Evolutionary conservation across 2,113 vertebrate genomes (phyloP), one percentile per base, ranked within the genome.

Genomic region (Bungarus multicinctus): DNA sequence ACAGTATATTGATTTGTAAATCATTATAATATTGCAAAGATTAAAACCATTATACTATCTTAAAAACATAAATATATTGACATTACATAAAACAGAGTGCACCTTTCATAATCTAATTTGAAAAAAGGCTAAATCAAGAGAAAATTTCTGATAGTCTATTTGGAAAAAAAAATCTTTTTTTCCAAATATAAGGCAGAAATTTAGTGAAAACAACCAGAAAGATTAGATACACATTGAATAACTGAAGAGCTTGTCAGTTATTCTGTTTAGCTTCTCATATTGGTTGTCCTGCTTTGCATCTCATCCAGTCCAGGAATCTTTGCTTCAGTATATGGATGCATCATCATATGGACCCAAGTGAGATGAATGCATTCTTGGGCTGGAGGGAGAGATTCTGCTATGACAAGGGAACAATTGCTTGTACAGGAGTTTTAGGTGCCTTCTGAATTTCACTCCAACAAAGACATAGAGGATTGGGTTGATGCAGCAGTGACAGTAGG

Each of bases 401-500:
- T 89, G 90, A 3, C 87, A 92, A 16, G 69, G 43, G 87, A 95
- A 94, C 34, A 88, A 94, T 39, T 89, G 94, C 30, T 34, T 95
- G 52, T 98, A 94, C 47, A 99, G 94, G 25, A 58, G 97, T 85
- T 97, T 98, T 92, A 99, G 94, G 95, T 99, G 98, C 23, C 94
- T 98, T 96, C 98, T 98, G 96, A 99, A 99, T 96, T 99, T 99
- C 91, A 99, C 96, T 6, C 99, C 99, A 0, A 98, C 97, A 23
- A 99, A 98, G 23, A 98, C 98, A 0, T 99, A 99, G 95, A 99
- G 98, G 90, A 99, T 97, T 0, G 99, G 99, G 94, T 99, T 99
- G 34, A 99, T 97, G 96, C 98, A 99, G 95, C 99, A 99, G 94
- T 99, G 99, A 2, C 97, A 98, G 95, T 98, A 99, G 39, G 99